Conservation (phyloP, 1,140 invertebrate genomes). For the Bombus soroeensis region DNA sequence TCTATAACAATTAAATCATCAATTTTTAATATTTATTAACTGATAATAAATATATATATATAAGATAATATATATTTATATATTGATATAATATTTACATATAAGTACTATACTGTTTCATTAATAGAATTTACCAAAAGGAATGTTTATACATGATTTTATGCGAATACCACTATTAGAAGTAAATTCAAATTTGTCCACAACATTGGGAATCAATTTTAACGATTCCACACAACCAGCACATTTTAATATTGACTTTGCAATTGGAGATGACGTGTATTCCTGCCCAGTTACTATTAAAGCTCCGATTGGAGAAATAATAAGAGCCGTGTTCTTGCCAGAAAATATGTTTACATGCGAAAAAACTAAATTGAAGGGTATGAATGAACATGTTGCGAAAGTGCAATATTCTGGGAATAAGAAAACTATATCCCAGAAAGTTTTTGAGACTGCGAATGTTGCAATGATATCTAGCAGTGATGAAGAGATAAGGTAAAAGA, state of each 20-base stretch:
- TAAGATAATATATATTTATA: too few relatives aligned
- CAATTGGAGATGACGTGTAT: constrained; percentile 81
- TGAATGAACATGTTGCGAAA: constrained; percentile 91
- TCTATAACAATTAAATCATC: neutral
- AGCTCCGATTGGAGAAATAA: constrained; percentile 94
- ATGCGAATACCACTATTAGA: constrained; percentile 86
- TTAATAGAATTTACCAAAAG: constrained; percentile 86
- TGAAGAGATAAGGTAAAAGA: constrained; percentile 84
- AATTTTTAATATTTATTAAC: neutral
- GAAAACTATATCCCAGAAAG: constrained; percentile 82
- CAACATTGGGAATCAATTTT: constrained; percentile 94
- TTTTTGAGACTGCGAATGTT: constrained; percentile 92
- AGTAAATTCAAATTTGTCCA: constrained; percentile 84
- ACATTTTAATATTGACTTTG: constrained; percentile 89
- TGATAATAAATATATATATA: too few relatives aligned
- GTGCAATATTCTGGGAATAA: constrained; percentile 82
- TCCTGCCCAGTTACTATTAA: constrained; percentile 86
- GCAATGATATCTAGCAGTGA: constrained; percentile 87
- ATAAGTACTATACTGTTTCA: neutral
- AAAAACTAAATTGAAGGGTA: constrained; percentile 92
- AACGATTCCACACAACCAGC: constrained; percentile 96
- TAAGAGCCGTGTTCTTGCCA: constrained; percentile 91
- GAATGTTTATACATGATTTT: constrained; percentile 93
- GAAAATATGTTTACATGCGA: constrained; percentile 89
- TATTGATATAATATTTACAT: too few relatives aligned